Base-by-base conservation (phyloP, 2,113 vertebrate species). In the Rhabdornis inornatus region DNA sequence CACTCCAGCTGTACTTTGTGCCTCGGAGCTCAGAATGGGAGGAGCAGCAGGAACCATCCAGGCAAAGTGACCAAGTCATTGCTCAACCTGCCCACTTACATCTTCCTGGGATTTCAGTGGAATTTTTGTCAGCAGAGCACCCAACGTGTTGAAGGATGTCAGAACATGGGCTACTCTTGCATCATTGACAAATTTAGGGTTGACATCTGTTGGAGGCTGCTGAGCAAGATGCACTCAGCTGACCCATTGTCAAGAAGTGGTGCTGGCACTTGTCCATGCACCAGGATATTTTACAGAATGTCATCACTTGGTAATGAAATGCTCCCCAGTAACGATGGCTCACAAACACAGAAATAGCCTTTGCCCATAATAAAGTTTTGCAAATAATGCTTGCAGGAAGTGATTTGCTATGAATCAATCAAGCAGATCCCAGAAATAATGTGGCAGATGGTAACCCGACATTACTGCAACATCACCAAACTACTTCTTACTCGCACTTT, bases 341-440 rank as follows among this genome's bases (percentile, higher is more conserved):
- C 92, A 90, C 0, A 0, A 95, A 63, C 91, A 95, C 94, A 97
- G 86, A 95, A 96, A 96, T 83, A 95, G 95, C 78, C 95, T 93
- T 81, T 93, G 93, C 90, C 89, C 82, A 71, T 82, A 82, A 71
- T 47, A 91, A 93, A 86, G 65, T 95, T 96, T 92, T 91, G 76
- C 92, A 95, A 92, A 94, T 91, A 93, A 91, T 95, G 92, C 87
- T 92, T 82, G 79, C 87, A 91, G 95, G 96, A 97, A 92, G 89
- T 64, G 69, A 89, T 91, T 95, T 94, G 89, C 89, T 91, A 69
- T 18, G 69, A 95, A 92, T 88, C 83, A 94, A 82, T 91, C 78
- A 93, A 87, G 76, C 82, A 83, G 81, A 83, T 90, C 87, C 71
- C 76, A 89, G 74, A 94, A 96, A 96, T 85, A 90, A 70, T 17